A percentile compares a stretch with the other conserved stretches of the same genome.
Conservation (phyloP, 2,797 vertebrate genomes). For the Cyclura pinguis region DNA sequence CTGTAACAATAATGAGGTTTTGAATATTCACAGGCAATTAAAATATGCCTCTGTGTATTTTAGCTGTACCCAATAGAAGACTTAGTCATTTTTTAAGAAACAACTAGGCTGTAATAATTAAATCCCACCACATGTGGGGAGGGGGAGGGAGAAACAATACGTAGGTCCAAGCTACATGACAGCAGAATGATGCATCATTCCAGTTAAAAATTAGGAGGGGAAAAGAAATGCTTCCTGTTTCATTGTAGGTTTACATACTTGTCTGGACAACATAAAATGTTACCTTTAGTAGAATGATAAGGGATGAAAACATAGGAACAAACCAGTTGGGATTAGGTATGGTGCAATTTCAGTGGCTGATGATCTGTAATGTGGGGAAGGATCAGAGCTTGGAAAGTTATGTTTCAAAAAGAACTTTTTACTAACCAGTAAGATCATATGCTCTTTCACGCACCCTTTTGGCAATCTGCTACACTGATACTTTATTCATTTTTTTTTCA, state of each 20-base stretch:
- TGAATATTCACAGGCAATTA: slow-evolving; percentile 85
- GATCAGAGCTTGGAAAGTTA: too few relatives aligned
- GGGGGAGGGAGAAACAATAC: slow-evolving; percentile 8
- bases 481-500: too few relatives aligned
- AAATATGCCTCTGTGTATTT: slow-evolving; percentile 77
- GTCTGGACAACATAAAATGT: not conserved
- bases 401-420: too few relatives aligned
- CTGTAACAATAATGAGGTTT: slow-evolving; percentile 77
- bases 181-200: slow-evolving; percentile 22
- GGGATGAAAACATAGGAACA: not conserved
- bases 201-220: not conserved
- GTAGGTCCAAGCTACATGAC: slow-evolving; percentile 9
- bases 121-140: slow-evolving; percentile 64
- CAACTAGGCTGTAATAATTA: slow-evolving; percentile 72
- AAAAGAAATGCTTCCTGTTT: not conserved
- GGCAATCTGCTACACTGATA: too few relatives aligned
- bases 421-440: too few relatives aligned
- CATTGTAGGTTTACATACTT: not conserved
- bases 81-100: slow-evolving; percentile 74
- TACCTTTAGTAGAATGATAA: not conserved
- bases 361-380: too few relatives aligned
- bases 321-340: not conserved
- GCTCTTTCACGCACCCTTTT: too few relatives aligned
- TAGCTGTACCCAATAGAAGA: slow-evolving; percentile 69
- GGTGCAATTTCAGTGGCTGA: not conserved